These are phyloP conservation scores for Spisula solida DNA, from an alignment of 2,888 invertebrate genomes.

Conservation along the genomic window DNA sequence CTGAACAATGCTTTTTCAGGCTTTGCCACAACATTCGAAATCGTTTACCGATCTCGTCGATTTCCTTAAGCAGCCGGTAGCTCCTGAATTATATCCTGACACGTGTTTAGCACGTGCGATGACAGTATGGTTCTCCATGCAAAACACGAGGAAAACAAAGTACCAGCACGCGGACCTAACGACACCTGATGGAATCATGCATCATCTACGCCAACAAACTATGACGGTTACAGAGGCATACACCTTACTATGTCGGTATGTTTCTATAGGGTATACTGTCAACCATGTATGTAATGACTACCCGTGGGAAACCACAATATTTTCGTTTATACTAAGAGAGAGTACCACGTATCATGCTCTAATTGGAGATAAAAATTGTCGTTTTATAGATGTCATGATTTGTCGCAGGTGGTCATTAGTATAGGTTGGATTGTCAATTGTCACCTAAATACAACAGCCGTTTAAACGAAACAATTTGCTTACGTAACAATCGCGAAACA, in stretches of 20 bases:
- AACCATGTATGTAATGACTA: no score
- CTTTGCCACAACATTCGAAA: conserved; percentile 33
- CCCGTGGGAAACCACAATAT: no score
- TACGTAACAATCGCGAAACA: no score
- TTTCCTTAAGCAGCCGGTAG: conserved; percentile 49
- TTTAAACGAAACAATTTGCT: no score
- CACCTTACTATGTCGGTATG: conserved; percentile 48
- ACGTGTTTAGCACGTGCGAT: conserved; percentile 54
- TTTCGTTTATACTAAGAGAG: no score
- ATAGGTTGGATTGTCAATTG: no score
- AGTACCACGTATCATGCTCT: no score
- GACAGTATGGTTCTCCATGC: conserved; percentile 60
- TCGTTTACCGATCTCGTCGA: conserved; percentile 42
- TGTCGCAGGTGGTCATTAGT: no score
- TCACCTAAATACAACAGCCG: no score
- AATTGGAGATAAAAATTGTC: no score
- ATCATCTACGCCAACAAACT: conserved; percentile 51
- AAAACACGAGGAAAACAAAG: conserved; percentile 43
- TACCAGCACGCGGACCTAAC: conserved; percentile 43
- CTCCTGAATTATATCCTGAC: conserved; percentile 41
- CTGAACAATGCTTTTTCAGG: neutral
- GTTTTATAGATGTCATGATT: no score
- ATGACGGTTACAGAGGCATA: conserved; percentile 52
- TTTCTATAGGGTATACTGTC: neutral
- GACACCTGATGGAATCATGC: conserved; percentile 54